phyloP scores from a whole-genome alignment of 2,113 vertebrate genomes.

The Chaetura pelagica region DNA sequence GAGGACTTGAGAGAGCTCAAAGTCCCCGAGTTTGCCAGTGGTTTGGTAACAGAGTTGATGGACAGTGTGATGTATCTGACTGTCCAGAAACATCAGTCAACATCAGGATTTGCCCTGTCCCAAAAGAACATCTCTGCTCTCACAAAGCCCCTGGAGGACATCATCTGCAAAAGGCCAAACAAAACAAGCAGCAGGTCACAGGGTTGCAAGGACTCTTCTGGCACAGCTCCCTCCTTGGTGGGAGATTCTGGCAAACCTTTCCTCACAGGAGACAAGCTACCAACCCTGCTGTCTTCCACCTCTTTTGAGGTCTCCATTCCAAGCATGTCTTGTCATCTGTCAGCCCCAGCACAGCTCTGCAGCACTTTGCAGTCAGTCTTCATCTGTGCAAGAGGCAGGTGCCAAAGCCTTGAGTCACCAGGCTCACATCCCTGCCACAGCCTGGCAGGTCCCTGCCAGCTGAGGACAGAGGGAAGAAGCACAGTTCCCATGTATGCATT shows the following conservation, averaged over 20 bases:
- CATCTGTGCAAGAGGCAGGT: background rate
- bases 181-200: background rate
- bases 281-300: background rate
- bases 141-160: background rate
- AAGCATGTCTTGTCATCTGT: background rate
- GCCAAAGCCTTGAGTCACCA: background rate
- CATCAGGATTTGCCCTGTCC: background rate
- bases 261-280: background rate
- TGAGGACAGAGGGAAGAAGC: background rate
- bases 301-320: background rate
- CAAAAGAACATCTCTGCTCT: background rate
- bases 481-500: background rate
- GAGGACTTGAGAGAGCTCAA: background rate
- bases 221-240: background rate
- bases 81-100: background rate
- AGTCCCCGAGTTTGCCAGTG: fast-evolving
- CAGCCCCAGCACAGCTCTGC: background rate
- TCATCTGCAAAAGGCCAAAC: background rate
- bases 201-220: background rate
- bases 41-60: background rate
- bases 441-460: background rate
- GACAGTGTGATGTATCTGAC: background rate
- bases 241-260: background rate
- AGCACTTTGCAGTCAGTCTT: background rate
- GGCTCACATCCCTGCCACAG: background rate